These are phyloP conservation scores for Oreamnos americanus DNA, from an alignment of 2,113 vertebrate genomes.

Conservation along the genomic window DNA sequence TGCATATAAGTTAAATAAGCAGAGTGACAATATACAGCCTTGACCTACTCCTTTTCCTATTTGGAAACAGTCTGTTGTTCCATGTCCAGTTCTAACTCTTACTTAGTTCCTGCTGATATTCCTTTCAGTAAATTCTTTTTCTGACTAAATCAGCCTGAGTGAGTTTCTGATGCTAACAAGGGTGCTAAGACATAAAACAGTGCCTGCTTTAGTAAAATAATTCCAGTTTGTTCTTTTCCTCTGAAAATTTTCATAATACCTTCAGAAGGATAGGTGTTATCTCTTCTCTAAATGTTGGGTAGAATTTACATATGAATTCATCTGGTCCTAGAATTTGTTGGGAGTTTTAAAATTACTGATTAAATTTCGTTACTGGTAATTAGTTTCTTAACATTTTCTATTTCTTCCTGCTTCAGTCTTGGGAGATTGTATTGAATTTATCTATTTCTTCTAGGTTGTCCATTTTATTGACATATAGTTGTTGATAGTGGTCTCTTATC, in stretches of 20 bases:
- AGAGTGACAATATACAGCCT: neutral
- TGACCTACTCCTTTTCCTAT: accelerated
- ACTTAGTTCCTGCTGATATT: neutral
- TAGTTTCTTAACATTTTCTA: neutral
- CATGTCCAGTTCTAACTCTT: neutral
- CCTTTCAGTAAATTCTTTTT: neutral
- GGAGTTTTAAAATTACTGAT: neutral
- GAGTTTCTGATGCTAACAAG: neutral
- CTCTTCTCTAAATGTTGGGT: neutral
- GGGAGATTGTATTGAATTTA: neutral
- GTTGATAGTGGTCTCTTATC: neutral
- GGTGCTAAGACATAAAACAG: neutral
- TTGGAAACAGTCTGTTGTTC: neutral
- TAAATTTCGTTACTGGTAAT: neutral
- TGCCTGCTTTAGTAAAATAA: neutral
- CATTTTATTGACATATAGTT: neutral
- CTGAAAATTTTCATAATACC: neutral
- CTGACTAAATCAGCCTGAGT: neutral
- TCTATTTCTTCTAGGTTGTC: neutral
- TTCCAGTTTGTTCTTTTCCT: neutral
- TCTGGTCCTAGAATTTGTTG: neutral
- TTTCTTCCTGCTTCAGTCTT: neutral
- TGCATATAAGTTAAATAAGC: neutral
- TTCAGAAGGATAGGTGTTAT: neutral
- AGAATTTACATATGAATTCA: neutral